Evolutionary conservation across 2,888 invertebrate species (phyloP).

Genomic region (Chrysolina americana): DNA sequence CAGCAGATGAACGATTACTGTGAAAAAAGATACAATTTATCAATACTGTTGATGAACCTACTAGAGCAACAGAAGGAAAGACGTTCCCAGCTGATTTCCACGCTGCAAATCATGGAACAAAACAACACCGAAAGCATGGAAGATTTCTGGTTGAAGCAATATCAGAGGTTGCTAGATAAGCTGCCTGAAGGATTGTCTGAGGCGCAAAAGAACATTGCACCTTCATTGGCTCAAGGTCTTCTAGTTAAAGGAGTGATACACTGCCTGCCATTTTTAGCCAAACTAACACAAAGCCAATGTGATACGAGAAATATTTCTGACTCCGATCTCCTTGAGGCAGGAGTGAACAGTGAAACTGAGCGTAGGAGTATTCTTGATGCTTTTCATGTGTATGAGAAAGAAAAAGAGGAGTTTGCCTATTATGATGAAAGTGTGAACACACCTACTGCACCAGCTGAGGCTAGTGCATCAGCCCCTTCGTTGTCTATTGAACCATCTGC

Average conservation of each 20-base stretch:
- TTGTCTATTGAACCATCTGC: conserved; percentile 60
- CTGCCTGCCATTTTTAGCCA: conserved; percentile 82
- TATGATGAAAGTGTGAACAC: background rate
- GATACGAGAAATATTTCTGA: conserved; percentile 72
- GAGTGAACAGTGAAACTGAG: conserved; percentile 73
- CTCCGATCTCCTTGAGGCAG: conserved; percentile 74
- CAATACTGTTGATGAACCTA: conserved; percentile 78
- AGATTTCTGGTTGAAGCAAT: conserved; percentile 85
- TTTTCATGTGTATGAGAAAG: conserved; percentile 74
- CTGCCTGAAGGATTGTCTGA: conserved; percentile 77
- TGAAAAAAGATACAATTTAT: conserved; percentile 78
- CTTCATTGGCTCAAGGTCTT: conserved; percentile 78
- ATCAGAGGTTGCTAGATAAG: conserved; percentile 84
- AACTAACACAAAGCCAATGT: conserved; percentile 73
- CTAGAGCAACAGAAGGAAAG: conserved; percentile 79
- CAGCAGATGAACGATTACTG: conserved; percentile 80
- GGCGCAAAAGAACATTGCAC: conserved; percentile 77
- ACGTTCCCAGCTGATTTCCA: conserved; percentile 77
- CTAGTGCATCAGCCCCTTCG: conserved; percentile 56
- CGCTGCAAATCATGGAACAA: conserved; percentile 81
- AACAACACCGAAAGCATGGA: conserved; percentile 70
- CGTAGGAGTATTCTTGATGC: conserved; percentile 77
- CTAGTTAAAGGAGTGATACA: conserved; percentile 82
- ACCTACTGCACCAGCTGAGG: conserved; percentile 10
- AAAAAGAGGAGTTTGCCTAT: conserved; percentile 34